Evolutionary conservation across 2,888 invertebrate species (phyloP).

Genomic region (Yponomeuta cagnagella): DNA sequence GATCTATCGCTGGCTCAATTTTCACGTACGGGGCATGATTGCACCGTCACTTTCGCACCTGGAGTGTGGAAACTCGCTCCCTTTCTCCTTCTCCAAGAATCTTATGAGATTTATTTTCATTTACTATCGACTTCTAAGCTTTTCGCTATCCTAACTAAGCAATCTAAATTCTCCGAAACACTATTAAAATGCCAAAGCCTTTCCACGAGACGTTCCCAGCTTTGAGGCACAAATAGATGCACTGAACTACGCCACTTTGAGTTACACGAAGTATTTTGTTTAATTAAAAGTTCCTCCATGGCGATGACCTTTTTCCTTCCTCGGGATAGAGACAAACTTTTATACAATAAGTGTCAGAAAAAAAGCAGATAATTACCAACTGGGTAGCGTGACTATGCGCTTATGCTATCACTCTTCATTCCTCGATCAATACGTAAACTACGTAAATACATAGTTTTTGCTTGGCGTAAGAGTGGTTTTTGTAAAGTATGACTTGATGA

Average conservation of each 20-base stretch:
- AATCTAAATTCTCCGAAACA: background rate
- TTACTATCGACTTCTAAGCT: background rate
- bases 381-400: background rate
- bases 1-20: too few relatives aligned
- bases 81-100: too few relatives aligned
- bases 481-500: too few relatives aligned
- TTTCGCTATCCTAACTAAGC: background rate
- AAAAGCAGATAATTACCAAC: background rate
- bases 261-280: slow-evolving; percentile 11
- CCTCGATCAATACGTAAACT: too few relatives aligned
- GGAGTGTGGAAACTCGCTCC: too few relatives aligned
- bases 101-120: background rate
- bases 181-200: slow-evolving; percentile 3
- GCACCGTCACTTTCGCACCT: too few relatives aligned
- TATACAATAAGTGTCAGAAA: background rate
- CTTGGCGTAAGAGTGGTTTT: too few relatives aligned
- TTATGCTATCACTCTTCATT: background rate
- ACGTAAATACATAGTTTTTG: too few relatives aligned
- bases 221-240: background rate
- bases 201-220: background rate
- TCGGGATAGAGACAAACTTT: background rate
- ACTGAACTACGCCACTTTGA: slow-evolving; percentile 2
- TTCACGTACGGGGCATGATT: too few relatives aligned
- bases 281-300: slow-evolving; percentile 5
- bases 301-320: slow-evolving; percentile 3